Conservation (phyloP, 2,113 vertebrate genomes). For the Hippoglossus stenolepis region DNA sequence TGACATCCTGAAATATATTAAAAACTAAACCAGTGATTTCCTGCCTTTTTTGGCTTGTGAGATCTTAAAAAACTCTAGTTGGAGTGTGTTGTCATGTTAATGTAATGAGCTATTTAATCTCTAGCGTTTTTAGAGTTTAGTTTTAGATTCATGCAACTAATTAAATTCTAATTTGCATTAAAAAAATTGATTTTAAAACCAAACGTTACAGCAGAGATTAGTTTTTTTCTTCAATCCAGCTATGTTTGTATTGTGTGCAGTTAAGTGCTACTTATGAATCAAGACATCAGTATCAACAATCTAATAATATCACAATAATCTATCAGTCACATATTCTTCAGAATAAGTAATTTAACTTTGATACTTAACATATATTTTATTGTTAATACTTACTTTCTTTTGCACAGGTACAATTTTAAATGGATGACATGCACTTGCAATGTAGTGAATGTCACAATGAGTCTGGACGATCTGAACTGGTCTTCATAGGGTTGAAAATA, state of each 20-base stretch:
- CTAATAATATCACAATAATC: no score
- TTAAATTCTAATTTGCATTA: neutral
- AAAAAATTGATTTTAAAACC: no score
- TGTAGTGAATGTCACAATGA: neutral
- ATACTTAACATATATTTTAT: no score
- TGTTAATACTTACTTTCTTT: neutral
- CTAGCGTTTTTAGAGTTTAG: neutral
- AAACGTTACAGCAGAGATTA: neutral
- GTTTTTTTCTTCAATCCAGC: neutral
- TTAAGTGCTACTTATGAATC: neutral
- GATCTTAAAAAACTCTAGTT: no score
- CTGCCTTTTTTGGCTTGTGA: no score
- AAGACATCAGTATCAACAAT: no score
- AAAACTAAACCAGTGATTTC: no score
- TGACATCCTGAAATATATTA: no score
- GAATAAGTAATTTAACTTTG: no score
- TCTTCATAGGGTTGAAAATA: slow-evolving; percentile 8
- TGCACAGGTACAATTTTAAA: neutral
- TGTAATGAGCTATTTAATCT: neutral
- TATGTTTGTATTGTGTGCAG: neutral
- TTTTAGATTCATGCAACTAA: neutral
- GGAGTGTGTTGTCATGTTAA: no score
- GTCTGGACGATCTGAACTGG: neutral
- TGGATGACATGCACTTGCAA: no score
- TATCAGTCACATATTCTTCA: no score